Conservation (phyloP, 2,888 invertebrate species). For the Dinocampus coccinellae region DNA sequence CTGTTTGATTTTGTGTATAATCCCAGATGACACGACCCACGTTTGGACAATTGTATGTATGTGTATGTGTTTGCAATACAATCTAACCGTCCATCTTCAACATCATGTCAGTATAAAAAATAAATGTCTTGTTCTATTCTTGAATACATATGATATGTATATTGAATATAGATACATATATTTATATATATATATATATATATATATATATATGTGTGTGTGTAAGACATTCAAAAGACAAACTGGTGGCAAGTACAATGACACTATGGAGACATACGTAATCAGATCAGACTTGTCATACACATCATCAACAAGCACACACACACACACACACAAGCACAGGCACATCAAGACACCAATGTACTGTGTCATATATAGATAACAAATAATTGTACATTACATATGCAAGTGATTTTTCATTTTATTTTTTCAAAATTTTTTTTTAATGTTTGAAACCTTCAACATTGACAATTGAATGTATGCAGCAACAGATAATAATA, state of each 20-base stretch:
- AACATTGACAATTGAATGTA: too few relatives aligned
- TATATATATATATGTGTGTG: too few relatives aligned
- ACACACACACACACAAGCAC: too few relatives aligned
- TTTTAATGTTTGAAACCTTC: too few relatives aligned
- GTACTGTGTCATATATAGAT: not conserved
- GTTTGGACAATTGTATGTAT: not conserved
- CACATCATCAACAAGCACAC: not conserved
- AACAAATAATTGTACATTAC: not conserved
- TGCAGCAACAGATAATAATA: too few relatives aligned
- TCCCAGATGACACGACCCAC: not conserved
- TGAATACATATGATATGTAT: not conserved
- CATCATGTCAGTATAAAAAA: not conserved
- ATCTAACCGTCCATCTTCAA: not conserved
- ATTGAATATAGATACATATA: too few relatives aligned
- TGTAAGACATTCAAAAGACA: conserved; percentile 19
- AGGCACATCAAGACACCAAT: not conserved
- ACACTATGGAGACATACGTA: conserved; percentile 2
- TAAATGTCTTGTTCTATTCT: not conserved
- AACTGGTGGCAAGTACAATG: conserved; percentile 10
- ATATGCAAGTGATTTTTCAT: too few relatives aligned
- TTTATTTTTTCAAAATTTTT: too few relatives aligned
- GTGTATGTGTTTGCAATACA: too few relatives aligned
- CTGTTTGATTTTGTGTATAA: not conserved
- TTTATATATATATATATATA: too few relatives aligned
- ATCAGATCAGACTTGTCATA: conserved; percentile 18